phyloP scores from a whole-genome alignment of 2,888 invertebrate species.

The Desoria tigrina region DNA sequence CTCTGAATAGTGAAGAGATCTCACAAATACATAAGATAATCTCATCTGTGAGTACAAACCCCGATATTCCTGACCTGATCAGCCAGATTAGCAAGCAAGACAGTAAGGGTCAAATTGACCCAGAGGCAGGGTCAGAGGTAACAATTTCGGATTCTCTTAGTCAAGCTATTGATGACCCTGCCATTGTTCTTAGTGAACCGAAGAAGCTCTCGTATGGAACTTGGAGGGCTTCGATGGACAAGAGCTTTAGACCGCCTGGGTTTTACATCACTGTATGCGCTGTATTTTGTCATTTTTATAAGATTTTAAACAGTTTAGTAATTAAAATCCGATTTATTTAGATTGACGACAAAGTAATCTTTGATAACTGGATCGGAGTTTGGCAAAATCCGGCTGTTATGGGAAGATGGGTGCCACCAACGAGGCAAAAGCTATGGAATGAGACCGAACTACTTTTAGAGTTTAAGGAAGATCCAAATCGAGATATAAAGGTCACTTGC shows the following conservation, averaged over 20 bases:
- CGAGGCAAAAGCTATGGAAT: no score
- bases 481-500: no score
- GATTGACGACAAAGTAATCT: constrained; percentile 38
- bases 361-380: constrained; percentile 40
- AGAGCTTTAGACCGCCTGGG: constrained; percentile 38
- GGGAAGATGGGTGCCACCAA: no score
- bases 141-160: no score
- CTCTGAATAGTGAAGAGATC: constrained; percentile 8
- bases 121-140: no score
- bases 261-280: constrained; percentile 35
- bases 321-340: constrained; percentile 13
- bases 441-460: no score
- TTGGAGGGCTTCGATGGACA: constrained; percentile 39
- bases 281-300: background rate
- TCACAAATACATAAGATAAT: constrained; percentile 8
- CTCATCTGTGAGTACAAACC: background rate
- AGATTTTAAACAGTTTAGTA: constrained; percentile 4
- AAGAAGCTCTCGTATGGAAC: constrained; percentile 38
- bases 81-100: no score
- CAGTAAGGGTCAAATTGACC: no score
- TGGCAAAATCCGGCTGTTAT: no score
- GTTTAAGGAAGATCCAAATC: no score
- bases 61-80: background rate
- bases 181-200: no score
- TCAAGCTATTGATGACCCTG: no score